These are phyloP conservation scores for Myotis findleyi DNA, from an alignment of 2,797 vertebrate genomes.

Conservation along the genomic window DNA sequence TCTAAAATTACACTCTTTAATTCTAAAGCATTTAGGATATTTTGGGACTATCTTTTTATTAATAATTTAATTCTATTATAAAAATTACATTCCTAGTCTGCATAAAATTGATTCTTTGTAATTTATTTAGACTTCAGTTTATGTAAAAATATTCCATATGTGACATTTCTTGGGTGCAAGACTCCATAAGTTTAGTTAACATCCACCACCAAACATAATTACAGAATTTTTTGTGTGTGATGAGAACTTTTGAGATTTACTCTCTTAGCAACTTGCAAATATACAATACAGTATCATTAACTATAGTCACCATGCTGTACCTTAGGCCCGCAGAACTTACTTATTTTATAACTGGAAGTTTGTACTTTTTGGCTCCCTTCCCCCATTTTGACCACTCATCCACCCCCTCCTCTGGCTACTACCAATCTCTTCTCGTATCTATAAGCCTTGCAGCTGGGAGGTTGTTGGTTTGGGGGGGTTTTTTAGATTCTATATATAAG, in stretches of 20 bases:
- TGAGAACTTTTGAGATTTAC: background rate
- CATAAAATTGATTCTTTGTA: background rate
- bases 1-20: background rate
- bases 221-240: background rate
- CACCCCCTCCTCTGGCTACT: background rate
- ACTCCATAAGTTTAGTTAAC: background rate
- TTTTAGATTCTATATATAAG: background rate
- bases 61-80: background rate
- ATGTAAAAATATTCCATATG: background rate
- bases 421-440: background rate
- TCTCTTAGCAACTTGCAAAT: background rate
- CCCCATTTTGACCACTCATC: background rate
- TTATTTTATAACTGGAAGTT: background rate
- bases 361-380: background rate
- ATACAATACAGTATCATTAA: background rate
- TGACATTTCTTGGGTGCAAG: background rate
- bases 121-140: slow-evolving; percentile 6
- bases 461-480: background rate
- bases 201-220: background rate
- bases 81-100: background rate
- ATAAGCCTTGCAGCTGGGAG: background rate
- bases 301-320: background rate
- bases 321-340: background rate
- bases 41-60: background rate
- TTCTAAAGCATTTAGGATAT: slow-evolving; percentile 8